Percentiles rank a stretch among this genome's conserved stretches.
phyloP scores from a whole-genome alignment of 2,113 vertebrate species.

The Halichoeres trimaculatus region DNA sequence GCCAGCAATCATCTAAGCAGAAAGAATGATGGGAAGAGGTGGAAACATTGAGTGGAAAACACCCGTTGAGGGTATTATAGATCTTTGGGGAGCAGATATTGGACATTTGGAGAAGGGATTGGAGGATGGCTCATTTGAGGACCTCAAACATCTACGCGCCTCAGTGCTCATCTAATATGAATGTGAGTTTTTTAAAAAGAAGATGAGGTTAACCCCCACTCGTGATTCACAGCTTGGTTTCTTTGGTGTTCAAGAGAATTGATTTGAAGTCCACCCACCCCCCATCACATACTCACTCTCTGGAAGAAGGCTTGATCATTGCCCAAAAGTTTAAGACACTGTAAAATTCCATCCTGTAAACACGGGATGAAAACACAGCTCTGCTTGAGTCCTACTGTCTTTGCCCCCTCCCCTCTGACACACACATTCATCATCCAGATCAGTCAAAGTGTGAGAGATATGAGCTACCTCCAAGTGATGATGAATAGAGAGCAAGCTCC shows the following conservation, averaged over 20 bases:
- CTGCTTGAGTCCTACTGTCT: neutral
- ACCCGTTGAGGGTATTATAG: slow-evolving; percentile 24
- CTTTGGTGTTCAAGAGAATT: slow-evolving; percentile 12
- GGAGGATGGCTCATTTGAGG: slow-evolving; percentile 59
- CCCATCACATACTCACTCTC: slow-evolving; percentile 23
- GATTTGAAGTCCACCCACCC: slow-evolving; percentile 12
- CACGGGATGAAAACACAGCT: slow-evolving; percentile 5
- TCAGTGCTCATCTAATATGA: slow-evolving; percentile 28
- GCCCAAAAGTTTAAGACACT: neutral
- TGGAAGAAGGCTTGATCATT: neutral
- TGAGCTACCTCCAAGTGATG: slow-evolving; percentile 52
- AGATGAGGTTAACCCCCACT: slow-evolving; percentile 23
- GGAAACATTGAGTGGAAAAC: slow-evolving; percentile 8
- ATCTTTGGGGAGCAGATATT: slow-evolving; percentile 17
- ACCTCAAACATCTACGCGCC: slow-evolving; percentile 61
- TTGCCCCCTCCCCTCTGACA: slow-evolving; percentile 36
- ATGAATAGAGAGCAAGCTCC: slow-evolving; percentile 56
- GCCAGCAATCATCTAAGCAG: slow-evolving; percentile 31
- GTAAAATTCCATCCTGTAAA: slow-evolving; percentile 7
- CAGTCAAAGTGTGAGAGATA: slow-evolving; percentile 42
- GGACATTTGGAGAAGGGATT: slow-evolving; percentile 7
- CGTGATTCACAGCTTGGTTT: slow-evolving; percentile 49
- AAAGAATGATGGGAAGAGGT: slow-evolving; percentile 29
- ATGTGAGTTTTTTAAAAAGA: slow-evolving; percentile 11
- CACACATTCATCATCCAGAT: slow-evolving; percentile 43